Conservation (phyloP, 2,113 vertebrate species). For the Archilochus colubris region DNA sequence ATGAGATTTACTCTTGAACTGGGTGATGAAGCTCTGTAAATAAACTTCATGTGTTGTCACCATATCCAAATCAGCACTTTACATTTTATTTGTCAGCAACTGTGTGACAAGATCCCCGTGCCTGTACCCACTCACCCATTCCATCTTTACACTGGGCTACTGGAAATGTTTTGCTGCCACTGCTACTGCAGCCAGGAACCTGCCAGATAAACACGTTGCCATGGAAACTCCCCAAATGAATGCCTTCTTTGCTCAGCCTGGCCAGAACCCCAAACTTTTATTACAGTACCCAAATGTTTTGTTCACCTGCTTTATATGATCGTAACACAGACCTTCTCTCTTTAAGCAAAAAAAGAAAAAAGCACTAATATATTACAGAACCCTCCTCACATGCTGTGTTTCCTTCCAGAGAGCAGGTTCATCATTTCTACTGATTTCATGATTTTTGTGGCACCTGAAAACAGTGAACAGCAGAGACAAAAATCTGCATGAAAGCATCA, state of each 20-base stretch:
- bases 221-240: constrained; percentile 45
- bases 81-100: constrained; percentile 1
- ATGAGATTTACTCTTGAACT: not conserved
- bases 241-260: constrained; percentile 21
- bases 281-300: constrained; percentile 20
- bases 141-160: not conserved
- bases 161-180: constrained; percentile 3
- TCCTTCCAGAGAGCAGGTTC: not conserved
- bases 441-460: no score
- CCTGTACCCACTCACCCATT: not conserved
- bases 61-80: not conserved
- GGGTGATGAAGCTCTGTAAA: not conserved
- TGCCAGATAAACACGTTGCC: not conserved
- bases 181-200: not conserved
- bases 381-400: not conserved
- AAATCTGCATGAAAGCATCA: not conserved
- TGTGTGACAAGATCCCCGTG: not conserved
- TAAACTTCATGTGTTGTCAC: not conserved
- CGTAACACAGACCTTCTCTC: not conserved
- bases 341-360: not conserved
- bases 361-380: not conserved
- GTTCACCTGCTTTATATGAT: not conserved
- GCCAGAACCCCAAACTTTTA: constrained; percentile 26
- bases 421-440: not conserved
- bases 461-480: not conserved